Evolutionary conservation across 2,888 invertebrate genomes (phyloP).

Genomic region (Neria commutata): DNA sequence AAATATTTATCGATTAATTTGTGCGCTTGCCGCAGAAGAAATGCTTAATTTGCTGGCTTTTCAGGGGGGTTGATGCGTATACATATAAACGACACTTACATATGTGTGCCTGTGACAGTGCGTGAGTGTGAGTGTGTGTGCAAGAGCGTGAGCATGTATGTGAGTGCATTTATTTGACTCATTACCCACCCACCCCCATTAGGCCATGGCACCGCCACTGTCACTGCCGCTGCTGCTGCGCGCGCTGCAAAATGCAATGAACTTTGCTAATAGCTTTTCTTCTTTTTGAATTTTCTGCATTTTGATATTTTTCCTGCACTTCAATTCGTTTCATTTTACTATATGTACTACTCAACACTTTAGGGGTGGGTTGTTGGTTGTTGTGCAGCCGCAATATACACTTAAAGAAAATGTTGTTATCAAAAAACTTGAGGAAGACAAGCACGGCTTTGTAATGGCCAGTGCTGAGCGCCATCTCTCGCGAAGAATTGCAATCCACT

Average conservation of each 20-base stretch:
- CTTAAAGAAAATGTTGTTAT: no score
- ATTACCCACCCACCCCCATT: conserved; percentile 46
- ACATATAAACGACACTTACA: conserved; percentile 32
- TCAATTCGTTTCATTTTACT: conserved; percentile 27
- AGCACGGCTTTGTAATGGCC: no score
- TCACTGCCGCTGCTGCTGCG: conserved; percentile 16
- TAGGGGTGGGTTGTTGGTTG: background rate
- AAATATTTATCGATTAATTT: background rate
- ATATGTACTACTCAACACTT: background rate
- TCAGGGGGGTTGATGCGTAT: no score
- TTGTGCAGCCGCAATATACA: no score
- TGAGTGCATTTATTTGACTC: conserved; percentile 52
- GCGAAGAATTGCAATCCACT: no score
- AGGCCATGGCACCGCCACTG: conserved; percentile 7
- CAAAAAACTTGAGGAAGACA: no score
- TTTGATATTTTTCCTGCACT: no score
- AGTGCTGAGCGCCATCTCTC: no score
- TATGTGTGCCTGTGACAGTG: no score
- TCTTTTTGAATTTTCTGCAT: conserved; percentile 56
- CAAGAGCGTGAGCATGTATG: background rate
- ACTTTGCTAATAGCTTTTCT: conserved; percentile 58
- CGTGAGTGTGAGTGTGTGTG: background rate
- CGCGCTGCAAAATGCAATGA: conserved; percentile 55
- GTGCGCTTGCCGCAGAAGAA: no score
- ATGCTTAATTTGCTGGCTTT: no score